Evolutionary conservation across 2,797 vertebrate species (phyloP).

Genomic region (Semotilus atromaculatus): DNA sequence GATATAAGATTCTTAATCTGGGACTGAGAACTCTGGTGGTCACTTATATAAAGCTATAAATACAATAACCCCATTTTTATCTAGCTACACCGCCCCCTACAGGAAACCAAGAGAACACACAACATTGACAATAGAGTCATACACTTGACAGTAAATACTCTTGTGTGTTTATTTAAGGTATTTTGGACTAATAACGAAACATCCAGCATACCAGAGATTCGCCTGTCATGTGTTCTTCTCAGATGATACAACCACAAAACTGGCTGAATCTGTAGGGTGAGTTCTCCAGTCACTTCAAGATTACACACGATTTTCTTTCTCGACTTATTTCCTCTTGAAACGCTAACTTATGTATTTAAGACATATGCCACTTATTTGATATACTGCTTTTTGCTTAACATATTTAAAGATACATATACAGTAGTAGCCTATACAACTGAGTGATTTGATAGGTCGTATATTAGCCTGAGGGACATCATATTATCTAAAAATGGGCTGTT

Average conservation of each 20-base stretch:
- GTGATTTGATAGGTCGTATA: neutral
- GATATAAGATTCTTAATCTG: neutral
- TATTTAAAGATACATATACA: neutral
- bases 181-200: slow-evolving; percentile 98
- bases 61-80: neutral
- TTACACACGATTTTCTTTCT: neutral
- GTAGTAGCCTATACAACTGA: neutral
- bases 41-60: neutral
- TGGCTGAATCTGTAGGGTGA: slow-evolving; percentile 93
- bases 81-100: neutral
- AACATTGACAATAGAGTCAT: neutral
- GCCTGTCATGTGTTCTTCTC: slow-evolving; percentile 97
- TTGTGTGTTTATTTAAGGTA: slow-evolving; percentile 78
- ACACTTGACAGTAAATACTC: neutral
- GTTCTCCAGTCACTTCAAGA: slow-evolving; percentile 38
- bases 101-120: neutral
- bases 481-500: too few relatives aligned
- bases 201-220: slow-evolving; percentile 95
- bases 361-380: neutral
- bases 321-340: neutral
- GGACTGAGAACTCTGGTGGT: neutral
- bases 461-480: neutral
- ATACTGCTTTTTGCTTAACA: neutral
- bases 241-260: slow-evolving; percentile 87
- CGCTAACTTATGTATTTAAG: neutral